Evolutionary conservation across 2,797 vertebrate genomes (phyloP), one percentile per base, ranked within the genome.

Genomic region (Danionella dracula): DNA sequence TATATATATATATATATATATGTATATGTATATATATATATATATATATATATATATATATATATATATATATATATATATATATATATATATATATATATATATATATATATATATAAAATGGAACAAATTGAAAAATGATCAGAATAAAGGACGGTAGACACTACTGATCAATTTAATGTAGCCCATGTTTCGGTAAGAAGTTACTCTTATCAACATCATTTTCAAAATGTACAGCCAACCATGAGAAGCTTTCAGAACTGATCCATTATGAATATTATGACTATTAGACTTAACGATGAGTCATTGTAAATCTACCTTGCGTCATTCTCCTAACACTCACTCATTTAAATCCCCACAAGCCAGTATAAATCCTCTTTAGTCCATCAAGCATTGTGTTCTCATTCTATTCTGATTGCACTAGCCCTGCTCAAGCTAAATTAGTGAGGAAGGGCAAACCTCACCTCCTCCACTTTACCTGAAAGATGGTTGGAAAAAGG

Each of bases 261-360:
- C 13, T 8, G 1, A 16, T 15, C 6, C 16, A 1, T 57, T 31
- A 42, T 31, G 10, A 29, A 57, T 20, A 2, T 20, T 23, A 20
- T 42, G 7, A 48, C 40, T 11, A 4, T 41, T 16, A 50, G 31
- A 40, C 11, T 5, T n/a, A 16, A 31, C 20, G 34, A 32, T 32
- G 37, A 53, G 46, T 34, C 37, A 41, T 32, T 53, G 12, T 40
- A 42, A 51, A 51, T 63, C 60, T 37, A 11, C 51, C 38, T 34
- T 12, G 12, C 2, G 1, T 42, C 35, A 42, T 51, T 40, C 4
- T 10, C 23, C 20, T 27, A 49, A 37, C 45, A 13, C 45, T 42
- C 23, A 32, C 40, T 46, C 8, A 11, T 19, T 50, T 8, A 20
- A 51, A 53, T 53, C 44, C 46, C 32, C 4, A 40, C 38, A 4